Evolutionary conservation across 2,113 vertebrate genomes (phyloP).

Genomic region (Psilopogon haemacephalus): DNA sequence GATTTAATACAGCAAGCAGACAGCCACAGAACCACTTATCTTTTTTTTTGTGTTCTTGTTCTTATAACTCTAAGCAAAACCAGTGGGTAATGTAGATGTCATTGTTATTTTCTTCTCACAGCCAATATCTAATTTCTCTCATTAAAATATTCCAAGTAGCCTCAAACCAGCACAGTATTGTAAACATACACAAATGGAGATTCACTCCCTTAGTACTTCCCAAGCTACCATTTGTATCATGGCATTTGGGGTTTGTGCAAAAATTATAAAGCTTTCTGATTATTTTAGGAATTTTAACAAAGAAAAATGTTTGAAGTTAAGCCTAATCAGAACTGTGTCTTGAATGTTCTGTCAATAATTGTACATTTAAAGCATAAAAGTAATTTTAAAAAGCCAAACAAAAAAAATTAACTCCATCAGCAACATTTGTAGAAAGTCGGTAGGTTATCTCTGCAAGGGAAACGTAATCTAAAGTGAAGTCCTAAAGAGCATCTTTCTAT

Average conservation of each 20-base stretch:
- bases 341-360: not conserved
- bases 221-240: not conserved
- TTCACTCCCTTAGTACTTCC: not conserved
- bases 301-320: not conserved
- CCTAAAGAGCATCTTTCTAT: not conserved
- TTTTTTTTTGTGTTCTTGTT: no score
- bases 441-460: not conserved
- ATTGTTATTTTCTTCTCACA: no score
- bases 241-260: not conserved
- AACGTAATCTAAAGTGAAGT: not conserved
- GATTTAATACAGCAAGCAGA: no score
- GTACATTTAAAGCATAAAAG: not conserved
- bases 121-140: no score
- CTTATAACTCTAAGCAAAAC: no score
- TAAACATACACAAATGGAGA: no score
- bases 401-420: not conserved
- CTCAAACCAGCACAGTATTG: no score
- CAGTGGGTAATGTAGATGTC: no score
- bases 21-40: no score
- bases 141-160: no score
- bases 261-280: not conserved
- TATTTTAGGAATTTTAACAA: not conserved
- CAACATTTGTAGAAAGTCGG: not conserved
- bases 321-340: accelerated
- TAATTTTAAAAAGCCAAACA: not conserved